Conservation (phyloP, 2,888 invertebrate genomes). For the Bibio marci region DNA sequence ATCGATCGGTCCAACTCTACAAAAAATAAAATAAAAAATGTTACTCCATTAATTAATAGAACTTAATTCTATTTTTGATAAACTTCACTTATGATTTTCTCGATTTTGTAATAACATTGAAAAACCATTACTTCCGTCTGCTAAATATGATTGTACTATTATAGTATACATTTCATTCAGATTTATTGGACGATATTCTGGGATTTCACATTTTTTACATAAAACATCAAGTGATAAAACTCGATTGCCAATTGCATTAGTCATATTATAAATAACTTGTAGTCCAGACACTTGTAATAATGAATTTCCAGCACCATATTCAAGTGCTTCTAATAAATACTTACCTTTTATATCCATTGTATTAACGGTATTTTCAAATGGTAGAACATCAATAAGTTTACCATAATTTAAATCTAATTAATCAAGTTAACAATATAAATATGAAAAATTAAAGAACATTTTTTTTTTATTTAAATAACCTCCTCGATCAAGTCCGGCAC, state of each 20-base stretch:
- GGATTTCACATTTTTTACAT: slow-evolving; percentile 46
- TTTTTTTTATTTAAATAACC: no score
- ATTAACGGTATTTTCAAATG: slow-evolving; percentile 61
- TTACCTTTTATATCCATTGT: slow-evolving; percentile 50
- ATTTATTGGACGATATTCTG: slow-evolving; percentile 41
- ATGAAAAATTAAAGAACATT: not conserved
- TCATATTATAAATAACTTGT: slow-evolving; percentile 41
- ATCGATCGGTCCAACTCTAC: not conserved
- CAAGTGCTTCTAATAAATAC: slow-evolving; percentile 42
- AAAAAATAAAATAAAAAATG: not conserved
- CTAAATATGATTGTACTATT: slow-evolving; percentile 41
- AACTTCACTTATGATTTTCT: slow-evolving; percentile 20
- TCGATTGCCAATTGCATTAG: slow-evolving; percentile 37
- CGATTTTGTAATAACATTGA: slow-evolving; percentile 26
- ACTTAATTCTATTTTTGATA: not conserved
- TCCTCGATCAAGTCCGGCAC: slow-evolving; percentile 46
- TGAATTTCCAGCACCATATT: slow-evolving; percentile 33
- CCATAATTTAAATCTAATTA: slow-evolving; percentile 27
- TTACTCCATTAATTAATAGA: not conserved
- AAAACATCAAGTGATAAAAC: slow-evolving; percentile 37
- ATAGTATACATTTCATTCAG: slow-evolving; percentile 40
- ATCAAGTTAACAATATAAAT: not conserved
- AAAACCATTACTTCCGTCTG: slow-evolving; percentile 54
- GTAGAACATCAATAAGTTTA: slow-evolving; percentile 48
- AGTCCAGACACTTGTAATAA: slow-evolving; percentile 45